Conservation (phyloP, 2,888 invertebrate genomes). For the Apoderus coryli region DNA sequence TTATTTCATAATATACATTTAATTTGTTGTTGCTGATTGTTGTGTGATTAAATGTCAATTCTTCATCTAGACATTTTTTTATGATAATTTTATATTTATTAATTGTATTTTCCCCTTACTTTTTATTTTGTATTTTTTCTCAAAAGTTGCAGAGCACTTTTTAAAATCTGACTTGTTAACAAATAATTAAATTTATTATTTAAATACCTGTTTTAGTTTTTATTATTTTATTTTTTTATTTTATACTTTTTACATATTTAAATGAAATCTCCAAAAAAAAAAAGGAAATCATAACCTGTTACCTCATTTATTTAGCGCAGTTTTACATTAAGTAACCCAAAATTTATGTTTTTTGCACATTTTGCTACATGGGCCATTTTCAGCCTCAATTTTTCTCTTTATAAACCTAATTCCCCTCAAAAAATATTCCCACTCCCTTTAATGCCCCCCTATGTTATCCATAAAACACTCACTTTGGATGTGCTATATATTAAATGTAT, state of each 20-base stretch:
- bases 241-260: constrained; percentile 28
- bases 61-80: constrained; percentile 22
- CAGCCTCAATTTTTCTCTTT: constrained; percentile 18
- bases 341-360: constrained; percentile 32
- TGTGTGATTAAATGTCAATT: constrained; percentile 30
- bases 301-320: constrained; percentile 23
- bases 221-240: constrained; percentile 26
- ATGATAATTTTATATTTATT: constrained; percentile 22
- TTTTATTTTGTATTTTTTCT: constrained; percentile 22
- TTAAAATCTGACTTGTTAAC: constrained; percentile 34
- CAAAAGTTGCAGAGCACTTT: constrained; percentile 27
- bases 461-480: constrained; percentile 35
- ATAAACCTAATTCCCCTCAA: too few species aligned
- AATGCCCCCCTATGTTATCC: constrained; percentile 29
- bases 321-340: constrained; percentile 28
- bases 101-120: constrained; percentile 23
- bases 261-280: constrained; percentile 15
- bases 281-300: constrained; percentile 22
- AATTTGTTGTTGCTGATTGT: constrained; percentile 23
- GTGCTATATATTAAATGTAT: constrained; percentile 37
- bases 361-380: constrained; percentile 30
- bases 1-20: constrained; percentile 15
- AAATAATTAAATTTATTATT: constrained; percentile 33
- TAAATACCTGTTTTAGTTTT: constrained; percentile 32
- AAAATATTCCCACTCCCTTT: too few species aligned